These are phyloP conservation scores for Aythya fuligula DNA, from an alignment of 2,797 vertebrate genomes.

Conservation along the genomic window DNA sequence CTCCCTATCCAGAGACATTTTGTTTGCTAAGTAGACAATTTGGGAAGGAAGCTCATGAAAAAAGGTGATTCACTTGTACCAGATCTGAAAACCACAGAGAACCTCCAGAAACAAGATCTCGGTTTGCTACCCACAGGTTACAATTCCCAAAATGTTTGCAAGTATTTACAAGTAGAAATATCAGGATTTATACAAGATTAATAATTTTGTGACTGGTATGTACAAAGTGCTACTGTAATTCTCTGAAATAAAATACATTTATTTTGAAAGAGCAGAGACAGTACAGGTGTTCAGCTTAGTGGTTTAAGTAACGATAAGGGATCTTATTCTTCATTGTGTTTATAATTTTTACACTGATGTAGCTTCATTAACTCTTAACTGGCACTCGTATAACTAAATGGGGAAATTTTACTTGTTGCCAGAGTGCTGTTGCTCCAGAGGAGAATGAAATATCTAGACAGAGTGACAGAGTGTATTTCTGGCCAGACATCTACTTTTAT, in stretches of 20 bases:
- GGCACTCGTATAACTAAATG: not conserved
- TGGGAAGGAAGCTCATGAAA: not conserved
- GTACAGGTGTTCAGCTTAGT: not conserved
- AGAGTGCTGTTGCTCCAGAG: not conserved
- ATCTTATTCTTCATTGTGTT: not conserved
- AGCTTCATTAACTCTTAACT: not conserved
- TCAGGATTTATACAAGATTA: not conserved
- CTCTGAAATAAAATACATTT: not conserved
- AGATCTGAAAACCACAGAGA: not conserved
- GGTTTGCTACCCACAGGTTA: not conserved
- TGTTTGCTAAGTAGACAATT: not conserved
- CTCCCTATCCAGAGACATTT: not conserved
- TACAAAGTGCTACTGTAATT: not conserved
- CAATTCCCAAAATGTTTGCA: not conserved
- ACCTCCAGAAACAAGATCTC: not conserved
- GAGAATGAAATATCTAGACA: not conserved
- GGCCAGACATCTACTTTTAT: not conserved
- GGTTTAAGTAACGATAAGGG: not conserved
- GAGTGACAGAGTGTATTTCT: rapidly evolving
- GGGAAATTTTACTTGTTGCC: not conserved
- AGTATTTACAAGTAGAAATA: not conserved
- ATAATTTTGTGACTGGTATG: not conserved
- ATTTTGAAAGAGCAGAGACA: not conserved
- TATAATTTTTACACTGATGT: not conserved
- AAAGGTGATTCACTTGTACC: not conserved